Base-by-base conservation (phyloP, 2,797 vertebrate genomes). In the Periparus ater region DNA sequence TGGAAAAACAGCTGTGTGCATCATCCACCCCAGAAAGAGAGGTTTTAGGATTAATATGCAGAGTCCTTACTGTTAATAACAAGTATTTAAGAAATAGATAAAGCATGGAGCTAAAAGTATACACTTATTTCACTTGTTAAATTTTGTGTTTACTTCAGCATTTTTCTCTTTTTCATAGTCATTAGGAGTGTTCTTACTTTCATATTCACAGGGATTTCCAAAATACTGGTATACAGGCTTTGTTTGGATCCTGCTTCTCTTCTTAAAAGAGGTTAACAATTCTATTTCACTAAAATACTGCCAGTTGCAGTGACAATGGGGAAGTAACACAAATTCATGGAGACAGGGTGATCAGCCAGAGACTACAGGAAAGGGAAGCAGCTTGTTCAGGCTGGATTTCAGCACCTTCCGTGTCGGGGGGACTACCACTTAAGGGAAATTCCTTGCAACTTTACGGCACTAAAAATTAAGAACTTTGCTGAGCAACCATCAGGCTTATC, bases 381-480 rank as follows among this genome's bases (percentile, higher is more conserved):
- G 25, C 25, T 89, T 65, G 20, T 38, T 81, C 77, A 47, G 18
- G n/a, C 27, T 47, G 63, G 55, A 61, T 86, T 92, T 88, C 78
- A 93, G 87, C 73, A 71, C 53, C 70, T 78, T 71, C 80, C 17
- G 5, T 26, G 21, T 61, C 44, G 81, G 7, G 13, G 42, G 23
- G 42, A 66, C 47, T 16, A 48, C 42, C 63, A 54, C 47, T 93
- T 75, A 70, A 48, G 44, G 47, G 77, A 91, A 71, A 21, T 45
- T 79, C 48, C 81, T 67, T 73, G 55, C 53, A 74, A 65, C 48
- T 88, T 87, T 14, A 79, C 5, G 2, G 63, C 62, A 70, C 60
- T 81, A 32, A 72, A 87, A 94, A 90, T 81, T 66, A 89, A 71
- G 57, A 81, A 85, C 36, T 87, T 92, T 50, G 34, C 63, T 77